Evolutionary conservation across 2,888 invertebrate genomes (phyloP), one percentile per base, ranked within the genome.

Genomic region (Geophilus truncorum): DNA sequence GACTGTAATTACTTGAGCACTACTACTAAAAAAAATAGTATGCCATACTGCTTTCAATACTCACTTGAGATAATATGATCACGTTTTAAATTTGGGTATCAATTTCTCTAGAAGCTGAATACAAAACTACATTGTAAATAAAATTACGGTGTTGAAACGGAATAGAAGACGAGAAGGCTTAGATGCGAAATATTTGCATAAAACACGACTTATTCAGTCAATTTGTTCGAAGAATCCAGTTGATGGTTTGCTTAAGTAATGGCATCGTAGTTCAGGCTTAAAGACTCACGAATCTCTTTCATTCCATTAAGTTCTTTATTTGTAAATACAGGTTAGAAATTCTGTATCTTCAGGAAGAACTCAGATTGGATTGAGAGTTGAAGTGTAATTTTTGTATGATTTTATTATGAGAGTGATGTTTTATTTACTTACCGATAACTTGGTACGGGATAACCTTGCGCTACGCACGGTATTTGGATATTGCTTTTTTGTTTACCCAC

Each of bases 381-480:
- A 45, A 1, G 1, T 3, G 15, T n/a, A 45, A 45, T n/a, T 23
- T 70, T 30, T 75, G 10, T 75, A 75, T 75, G 21, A 23, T 75
- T 75, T 70, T 70, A 70, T 70, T 70, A 70, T 75, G 12, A 70
- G 12, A n/a, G 18, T n/a, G 12, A 21, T 21, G 21, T 15, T 9
- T 23, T 21, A 6, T 9, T 18, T 30, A 28, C 76, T 78, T 81
- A 82, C 82, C 81, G 80, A 75, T 82, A 82, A 23, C 80, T 80
- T 2, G 82, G 82, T 23, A 82, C 82, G 18, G 82, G 82, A 62
- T 76, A 82, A 62, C 82, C 82, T 78, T 82, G 82, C 12, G 82
- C 81, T 7, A 82, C 82, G 45, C 82, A 82, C 21, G 82, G 82
- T 28, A 82, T 32, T 21, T 82, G 81, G 18, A 81, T 79, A 30